Base-by-base conservation (phyloP, 2,888 invertebrate species). In the Herminia tarsipennalis region DNA sequence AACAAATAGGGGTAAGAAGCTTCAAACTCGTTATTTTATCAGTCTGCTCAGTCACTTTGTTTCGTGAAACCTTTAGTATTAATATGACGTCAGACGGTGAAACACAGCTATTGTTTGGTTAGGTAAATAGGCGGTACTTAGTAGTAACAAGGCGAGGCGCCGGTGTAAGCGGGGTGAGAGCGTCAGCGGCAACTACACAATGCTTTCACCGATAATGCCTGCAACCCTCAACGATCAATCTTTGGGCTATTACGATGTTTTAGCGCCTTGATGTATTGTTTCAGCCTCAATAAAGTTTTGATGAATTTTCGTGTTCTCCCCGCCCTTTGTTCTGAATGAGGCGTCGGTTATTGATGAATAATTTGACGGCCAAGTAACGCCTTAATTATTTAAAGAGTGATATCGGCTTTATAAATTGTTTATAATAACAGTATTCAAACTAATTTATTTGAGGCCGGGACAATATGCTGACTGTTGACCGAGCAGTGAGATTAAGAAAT, bases 241-340 rank as follows among this genome's bases (percentile, higher is more conserved):
- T 89, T 82, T 76, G 72, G 81, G 76, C 87, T 86, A 89, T 89
- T 88, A 88, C 82, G 83, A 87, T 88, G 88, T 86, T 88, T 89
- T 89, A 88, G 86, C 87, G 85, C 81, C 86, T 84, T 86, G 87
- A 88, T 88, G 88, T 90, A 90, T 90, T 90, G 90, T 90, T 89
- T 88, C 83, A 83, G 87, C 84, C 80, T 88, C 86, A 88, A 89
- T 88, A 87, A 90, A 89, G 88, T 91, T 90, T 88, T 89, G 90
- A 90, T 90, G 86, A 88, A 91, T 88, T 86, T 88, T 86, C 83
- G 78, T 83, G 82, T 84, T 84, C 78, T 80, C 78, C 71, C 71
- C 74, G 73, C 75, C 81, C 81, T 83, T 89, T 88, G 86, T 86
- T 81, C 68, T 75, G 81, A 83, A 79, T 80, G 76, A 84, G 78